A percentile compares a stretch with the other conserved stretches of the same genome.
phyloP scores from a whole-genome alignment of 2,888 invertebrate species.

The Dasypolia templi region DNA sequence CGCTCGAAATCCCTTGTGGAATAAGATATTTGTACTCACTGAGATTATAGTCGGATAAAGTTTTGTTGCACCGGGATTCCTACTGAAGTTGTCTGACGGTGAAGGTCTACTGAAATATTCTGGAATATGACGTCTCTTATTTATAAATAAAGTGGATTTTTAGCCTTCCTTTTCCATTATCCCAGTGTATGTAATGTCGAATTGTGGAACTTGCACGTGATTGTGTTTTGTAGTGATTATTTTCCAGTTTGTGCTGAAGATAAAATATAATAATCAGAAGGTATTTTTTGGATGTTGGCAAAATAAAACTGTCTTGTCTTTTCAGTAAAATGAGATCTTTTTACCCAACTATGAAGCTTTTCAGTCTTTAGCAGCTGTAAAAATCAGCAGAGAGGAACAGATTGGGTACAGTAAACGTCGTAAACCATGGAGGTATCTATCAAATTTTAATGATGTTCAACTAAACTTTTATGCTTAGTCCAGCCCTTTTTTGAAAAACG shows the following conservation, averaged over 20 bases:
- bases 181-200: background rate
- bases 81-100: conserved; percentile 33
- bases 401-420: conserved; percentile 2
- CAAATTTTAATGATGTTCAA: background rate
- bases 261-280: no score
- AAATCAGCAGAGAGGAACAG: conserved; percentile 39
- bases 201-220: background rate
- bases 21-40: conserved; percentile 48
- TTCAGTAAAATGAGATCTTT: no score
- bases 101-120: conserved; percentile 21
- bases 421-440: conserved; percentile 28
- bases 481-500: background rate
- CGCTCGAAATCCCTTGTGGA: conserved; percentile 38
- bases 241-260: background rate
- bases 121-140: conserved; percentile 2
- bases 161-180: background rate
- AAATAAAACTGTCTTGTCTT: no score
- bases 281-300: no score
- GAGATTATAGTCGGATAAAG: conserved; percentile 47
- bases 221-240: background rate
- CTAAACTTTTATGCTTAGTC: conserved; percentile 9
- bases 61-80: conserved; percentile 43
- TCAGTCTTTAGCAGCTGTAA: conserved; percentile 17
- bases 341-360: background rate
- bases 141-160: background rate